phyloP scores from a whole-genome alignment of 2,797 vertebrate species.

The Acanthiza pusilla region DNA sequence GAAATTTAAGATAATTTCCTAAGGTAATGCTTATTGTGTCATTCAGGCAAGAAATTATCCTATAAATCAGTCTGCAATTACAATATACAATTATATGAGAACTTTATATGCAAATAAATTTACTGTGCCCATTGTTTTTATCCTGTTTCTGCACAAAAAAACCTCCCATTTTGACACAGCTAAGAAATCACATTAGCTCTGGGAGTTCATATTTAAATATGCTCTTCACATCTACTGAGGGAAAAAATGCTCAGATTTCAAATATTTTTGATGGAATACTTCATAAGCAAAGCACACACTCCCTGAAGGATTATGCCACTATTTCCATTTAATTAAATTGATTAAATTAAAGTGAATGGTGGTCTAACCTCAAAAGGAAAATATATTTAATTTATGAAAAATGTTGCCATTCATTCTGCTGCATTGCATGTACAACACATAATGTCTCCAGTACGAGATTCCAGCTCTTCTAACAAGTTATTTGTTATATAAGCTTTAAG shows the following conservation, averaged over 20 bases:
- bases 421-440: neutral
- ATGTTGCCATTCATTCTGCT: neutral
- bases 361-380: conserved; percentile 42
- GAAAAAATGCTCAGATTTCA: conserved; percentile 39
- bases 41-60: neutral
- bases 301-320: conserved; percentile 41
- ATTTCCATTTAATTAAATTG: conserved; percentile 72
- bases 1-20: neutral
- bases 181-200: neutral
- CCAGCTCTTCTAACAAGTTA: neutral
- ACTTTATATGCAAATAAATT: neutral
- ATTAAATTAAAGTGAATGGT: conserved; percentile 68
- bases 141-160: neutral
- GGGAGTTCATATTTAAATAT: conserved; percentile 8
- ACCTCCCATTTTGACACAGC: neutral
- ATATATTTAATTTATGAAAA: conserved; percentile 48
- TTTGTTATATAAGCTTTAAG: neutral
- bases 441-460: neutral
- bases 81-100: neutral
- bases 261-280: conserved; percentile 59
- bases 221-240: neutral
- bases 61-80: neutral
- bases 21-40: neutral
- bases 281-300: conserved; percentile 39
- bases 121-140: neutral